Base-by-base conservation (phyloP, 2,888 invertebrate species). In the Creontiades dilutus region DNA sequence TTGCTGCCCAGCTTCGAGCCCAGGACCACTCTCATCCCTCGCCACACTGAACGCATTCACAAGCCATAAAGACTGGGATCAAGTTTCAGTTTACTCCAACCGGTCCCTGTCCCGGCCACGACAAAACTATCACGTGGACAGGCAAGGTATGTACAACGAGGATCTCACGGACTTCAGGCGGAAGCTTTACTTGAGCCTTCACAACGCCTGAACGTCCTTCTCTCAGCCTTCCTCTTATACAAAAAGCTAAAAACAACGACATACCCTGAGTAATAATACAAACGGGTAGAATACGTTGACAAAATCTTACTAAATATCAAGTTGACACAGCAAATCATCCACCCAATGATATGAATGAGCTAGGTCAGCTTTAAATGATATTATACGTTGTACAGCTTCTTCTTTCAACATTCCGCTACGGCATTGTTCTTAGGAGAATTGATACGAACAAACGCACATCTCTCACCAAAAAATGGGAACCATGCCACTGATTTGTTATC, bases 41-140 rank as follows among this genome's bases (percentile, higher is more conserved):
- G 97, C 97, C 88, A 96, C 97, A 12, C 94, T 97, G 92, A 96
- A 96, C 93, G 97, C 97, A 91, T 97, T 96, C 94, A 97, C 97
- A 94, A 96, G 96, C 93, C 96, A 96, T 94, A 97, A 97, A 94
- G 97, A 97, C 93, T 97, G 97, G 97, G 97, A 97, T 93, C 96
- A 96, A 93, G 96, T 98, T 91, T 98, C 98, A 75, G 97, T 97
- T 86, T 98, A 98, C 93, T 98, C 98, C 93, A 96, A 97, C 92
- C 95, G 98, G 93, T 98, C 97, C 92, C 97, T 97, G 93, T 97
- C 97, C 91, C 94, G 98, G 92, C 97, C 98, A 84, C 95, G 97
- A 92, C 76, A 90, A 5, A 19, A 47, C 23, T 98, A 97, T 94
- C 95, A 96, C 28, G 94, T 96, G 91, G 96, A 96, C 91, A 93